These are phyloP conservation scores for Embiotoca jacksoni DNA, from an alignment of 2,113 vertebrate species.

Conservation along the genomic window DNA sequence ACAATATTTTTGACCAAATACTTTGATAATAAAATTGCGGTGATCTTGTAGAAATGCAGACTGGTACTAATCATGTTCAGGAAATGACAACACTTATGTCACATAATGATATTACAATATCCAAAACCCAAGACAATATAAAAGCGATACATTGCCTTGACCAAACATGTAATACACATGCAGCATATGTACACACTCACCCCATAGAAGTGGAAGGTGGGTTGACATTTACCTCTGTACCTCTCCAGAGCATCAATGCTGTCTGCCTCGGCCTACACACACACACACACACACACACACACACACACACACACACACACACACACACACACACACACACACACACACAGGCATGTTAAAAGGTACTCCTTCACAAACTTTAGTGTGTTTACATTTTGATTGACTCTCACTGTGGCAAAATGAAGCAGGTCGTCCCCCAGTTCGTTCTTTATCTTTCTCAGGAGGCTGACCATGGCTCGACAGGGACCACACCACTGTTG, in stretches of 20 bases:
- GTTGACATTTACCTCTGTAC: slow-evolving; percentile 92
- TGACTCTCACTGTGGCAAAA: slow-evolving; percentile 90
- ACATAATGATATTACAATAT: too few relatives aligned
- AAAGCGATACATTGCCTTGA: too few relatives aligned
- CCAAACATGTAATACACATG: neutral
- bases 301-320: slow-evolving; percentile 31
- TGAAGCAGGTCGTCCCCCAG: slow-evolving; percentile 88
- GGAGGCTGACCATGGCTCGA: slow-evolving; percentile 89
- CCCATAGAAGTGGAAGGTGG: slow-evolving; percentile 92
- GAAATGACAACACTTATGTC: too few relatives aligned
- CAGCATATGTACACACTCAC: slow-evolving; percentile 81
- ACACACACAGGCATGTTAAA: slow-evolving; percentile 1
- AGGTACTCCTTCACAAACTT: neutral
- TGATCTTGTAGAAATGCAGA: too few relatives aligned
- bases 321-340: slow-evolving; percentile 37
- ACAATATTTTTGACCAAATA: too few relatives aligned
- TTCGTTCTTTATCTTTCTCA: slow-evolving; percentile 93
- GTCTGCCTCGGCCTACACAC: slow-evolving; percentile 91
- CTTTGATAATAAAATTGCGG: too few relatives aligned
- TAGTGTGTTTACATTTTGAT: neutral
- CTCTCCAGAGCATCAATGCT: slow-evolving; percentile 89
- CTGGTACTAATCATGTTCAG: too few relatives aligned
- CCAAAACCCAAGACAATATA: too few relatives aligned
- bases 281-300: slow-evolving; percentile 18
- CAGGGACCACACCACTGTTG: slow-evolving; percentile 98